Percentiles rank a stretch among this genome's conserved stretches.
Evolutionary conservation across 1,140 invertebrate species (phyloP).

Genomic region (Cherax destructor): DNA sequence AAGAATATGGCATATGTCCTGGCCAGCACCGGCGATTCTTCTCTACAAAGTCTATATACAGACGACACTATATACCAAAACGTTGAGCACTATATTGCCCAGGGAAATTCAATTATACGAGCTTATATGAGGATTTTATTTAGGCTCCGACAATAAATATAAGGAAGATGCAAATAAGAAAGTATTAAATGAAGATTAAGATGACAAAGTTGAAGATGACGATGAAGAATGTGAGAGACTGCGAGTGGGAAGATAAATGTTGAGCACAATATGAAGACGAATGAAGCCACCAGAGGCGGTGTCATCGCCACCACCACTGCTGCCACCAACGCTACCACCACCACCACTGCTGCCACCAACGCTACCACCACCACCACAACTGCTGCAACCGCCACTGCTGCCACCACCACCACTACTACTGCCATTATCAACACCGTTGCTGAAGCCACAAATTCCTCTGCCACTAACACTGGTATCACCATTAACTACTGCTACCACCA

Average conservation of each 20-base stretch:
- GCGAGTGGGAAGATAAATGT: not conserved
- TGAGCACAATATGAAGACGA: not conserved
- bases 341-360: not conserved
- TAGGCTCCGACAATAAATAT: constrained; percentile 19
- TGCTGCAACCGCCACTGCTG: not conserved
- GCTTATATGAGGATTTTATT: constrained; percentile 9
- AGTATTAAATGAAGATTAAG: constrained; percentile 8
- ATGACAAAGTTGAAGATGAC: not conserved
- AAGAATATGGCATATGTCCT: no score
- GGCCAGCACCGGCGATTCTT: no score
- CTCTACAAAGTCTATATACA: no score
- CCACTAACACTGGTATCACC: no score
- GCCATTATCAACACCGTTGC: not conserved
- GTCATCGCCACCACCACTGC: constrained; percentile 8
- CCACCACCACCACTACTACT: not conserved
- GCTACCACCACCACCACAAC: not conserved
- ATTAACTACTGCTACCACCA: no score
- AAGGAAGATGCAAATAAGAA: constrained; percentile 20
- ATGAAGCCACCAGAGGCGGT: not conserved
- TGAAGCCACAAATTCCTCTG: not conserved
- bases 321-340: no score
- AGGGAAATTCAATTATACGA: constrained; percentile 9
- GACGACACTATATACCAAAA: not conserved
- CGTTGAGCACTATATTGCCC: not conserved
- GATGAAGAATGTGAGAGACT: constrained; percentile 7